These are phyloP conservation scores for Phragmatobia fuliginosa DNA, from an alignment of 2,888 invertebrate species.

Conservation along the genomic window DNA sequence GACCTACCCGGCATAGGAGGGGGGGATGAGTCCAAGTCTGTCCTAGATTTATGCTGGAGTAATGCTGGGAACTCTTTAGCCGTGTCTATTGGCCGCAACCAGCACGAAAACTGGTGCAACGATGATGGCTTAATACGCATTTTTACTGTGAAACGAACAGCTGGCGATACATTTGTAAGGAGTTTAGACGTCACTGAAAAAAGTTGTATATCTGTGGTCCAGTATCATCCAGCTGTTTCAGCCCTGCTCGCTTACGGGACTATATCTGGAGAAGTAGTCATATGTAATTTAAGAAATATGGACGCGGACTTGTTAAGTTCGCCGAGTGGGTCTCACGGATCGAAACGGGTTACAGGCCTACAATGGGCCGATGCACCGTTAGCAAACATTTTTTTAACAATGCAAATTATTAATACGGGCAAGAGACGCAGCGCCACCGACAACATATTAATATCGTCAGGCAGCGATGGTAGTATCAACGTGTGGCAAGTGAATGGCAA, in stretches of 20 bases:
- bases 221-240: constrained; percentile 69
- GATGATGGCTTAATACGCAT: constrained; percentile 72
- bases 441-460: constrained; percentile 65
- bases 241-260: constrained; percentile 77
- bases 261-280: constrained; percentile 72
- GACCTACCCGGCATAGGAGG: constrained; percentile 58
- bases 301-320: constrained; percentile 64
- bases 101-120: constrained; percentile 77
- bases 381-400: constrained; percentile 65
- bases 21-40: constrained; percentile 66
- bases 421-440: constrained; percentile 73
- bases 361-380: constrained; percentile 71
- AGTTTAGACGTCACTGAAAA: constrained; percentile 71
- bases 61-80: constrained; percentile 75
- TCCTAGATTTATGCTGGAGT: constrained; percentile 73
- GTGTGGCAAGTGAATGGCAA: constrained; percentile 75
- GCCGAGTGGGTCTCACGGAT: constrained; percentile 69
- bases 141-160: constrained; percentile 71
- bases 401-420: constrained; percentile 68
- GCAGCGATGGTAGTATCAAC: constrained; percentile 68
- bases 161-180: constrained; percentile 79
- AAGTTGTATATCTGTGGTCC: constrained; percentile 71
- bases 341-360: constrained; percentile 64
- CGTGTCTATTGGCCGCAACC: constrained; percentile 66
- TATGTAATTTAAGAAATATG: constrained; percentile 65